Base-by-base conservation (phyloP, 92 coral and sea anemone genomes). In the Anthopleura xanthogrammica region DNA sequence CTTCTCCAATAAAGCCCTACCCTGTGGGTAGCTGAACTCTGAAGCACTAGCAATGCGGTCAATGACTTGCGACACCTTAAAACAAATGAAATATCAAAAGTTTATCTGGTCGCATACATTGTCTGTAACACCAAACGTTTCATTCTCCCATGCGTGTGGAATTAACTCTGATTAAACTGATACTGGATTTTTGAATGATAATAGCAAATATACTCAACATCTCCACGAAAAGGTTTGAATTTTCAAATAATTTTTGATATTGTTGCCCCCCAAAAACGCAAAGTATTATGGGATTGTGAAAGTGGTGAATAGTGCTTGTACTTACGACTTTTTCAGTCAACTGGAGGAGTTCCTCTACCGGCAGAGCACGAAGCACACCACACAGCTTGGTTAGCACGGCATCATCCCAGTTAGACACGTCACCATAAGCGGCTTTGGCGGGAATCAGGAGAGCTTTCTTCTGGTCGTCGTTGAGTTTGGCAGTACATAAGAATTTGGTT, bases 371-470 rank as follows among this genome's bases (percentile, higher is more conserved):
- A 41, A 96, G 58, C 75, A 96, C 78, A 29, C 86, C 82, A 79
- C 99, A 96, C 66, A 96, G 85, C 76, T 88, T 81, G 20, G 79
- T 77, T 41, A 94, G 78, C 2, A 88, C 93, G 3, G 46, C 78
- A 6, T 92, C 94, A 36, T 89, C 87, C 99, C 99, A 96, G 54
- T 73, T 52, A 7, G 89, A 76, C 22, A 94, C 89, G 48, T 92
- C 96, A 43, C 99, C 99, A 58, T 86, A 96, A 24, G 91, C 97
- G 56, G 85, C 85, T 77, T 92, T 96, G 7, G 96, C 98, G 3
- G 98, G 99, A 6, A 92, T 91, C 60, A 94, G 83, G 14, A 96
- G 88, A 4, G 99, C 95, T 12, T 85, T 81, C 80, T 90, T 90
- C 83, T 96, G 99, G 57, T 96, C 99, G 2, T 64, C 88, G 40